Evolutionary conservation across 2,113 vertebrate genomes (phyloP), one percentile per base, ranked within the genome.

Genomic region (Cathartes aura): DNA sequence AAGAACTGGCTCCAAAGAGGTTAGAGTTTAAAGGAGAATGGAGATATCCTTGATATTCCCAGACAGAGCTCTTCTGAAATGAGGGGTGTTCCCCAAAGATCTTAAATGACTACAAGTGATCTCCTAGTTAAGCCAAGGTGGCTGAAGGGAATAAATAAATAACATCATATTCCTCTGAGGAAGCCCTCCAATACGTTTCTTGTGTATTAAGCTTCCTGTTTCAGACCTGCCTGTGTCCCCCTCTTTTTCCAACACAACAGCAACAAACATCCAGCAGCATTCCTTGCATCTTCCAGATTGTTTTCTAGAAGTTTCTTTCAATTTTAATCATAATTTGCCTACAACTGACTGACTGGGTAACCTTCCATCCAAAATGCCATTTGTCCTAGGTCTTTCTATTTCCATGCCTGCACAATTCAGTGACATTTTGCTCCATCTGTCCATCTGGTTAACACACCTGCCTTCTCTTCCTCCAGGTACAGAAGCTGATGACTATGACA

Each of bases 371-470:
- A 82, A 89, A 95, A 85, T 38, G 32, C 26, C 58, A 43, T 73
- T 96, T 91, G 78, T 85, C 81, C 84, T 14, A 38, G 15, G 48
- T 80, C 36, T 75, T 76, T 72, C 81, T 90, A 18, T 88, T 97
- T 96, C 90, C 87, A 73, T 7, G 7, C 68, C 60, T 91, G 74
- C 66, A 93, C 87, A 76, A 71, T 73, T 90, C 84, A 50, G 79
- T 82, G 84, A 95, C 84, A 87, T 75, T 95, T 95, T 95, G 81
- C 92, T 97, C 96, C 87, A 87, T 82, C 95, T 93, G 93, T 94
- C 93, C 97, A 94, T 97, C 96, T 96, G 96, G 81, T 90, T 96
- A 91, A 62, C 84, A 79, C 95, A 96, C 87, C 95, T 97, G 96
- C 74, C 81, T 93, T 91, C 71, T 47, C 62, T 80, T 93, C 58